Conservation (phyloP, 2,797 vertebrate genomes). For the Coracias cyanogaster region DNA sequence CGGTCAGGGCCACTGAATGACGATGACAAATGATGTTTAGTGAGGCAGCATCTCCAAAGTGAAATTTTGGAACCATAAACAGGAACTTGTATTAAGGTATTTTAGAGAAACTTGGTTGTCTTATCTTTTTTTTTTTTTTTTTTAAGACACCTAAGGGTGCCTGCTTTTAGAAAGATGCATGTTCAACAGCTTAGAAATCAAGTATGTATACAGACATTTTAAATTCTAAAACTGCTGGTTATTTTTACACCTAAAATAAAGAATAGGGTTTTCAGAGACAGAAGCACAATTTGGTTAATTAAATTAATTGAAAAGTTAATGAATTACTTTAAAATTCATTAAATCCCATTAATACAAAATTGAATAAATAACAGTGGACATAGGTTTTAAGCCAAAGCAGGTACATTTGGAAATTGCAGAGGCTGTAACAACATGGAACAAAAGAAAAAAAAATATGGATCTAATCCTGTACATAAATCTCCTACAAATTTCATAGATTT, state of each 20-base stretch:
- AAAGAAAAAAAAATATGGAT: background rate
- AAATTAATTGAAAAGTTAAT: background rate
- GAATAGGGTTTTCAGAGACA: background rate
- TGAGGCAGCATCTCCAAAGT: background rate
- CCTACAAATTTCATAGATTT: background rate
- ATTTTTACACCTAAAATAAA: background rate
- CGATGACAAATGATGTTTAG: background rate
- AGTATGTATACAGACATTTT: background rate
- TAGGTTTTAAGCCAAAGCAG: background rate
- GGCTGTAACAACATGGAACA: background rate
- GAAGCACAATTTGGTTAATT: background rate
- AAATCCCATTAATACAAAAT: background rate
- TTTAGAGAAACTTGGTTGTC: background rate
- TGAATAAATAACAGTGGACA: background rate
- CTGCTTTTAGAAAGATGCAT: background rate
- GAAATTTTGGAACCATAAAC: background rate
- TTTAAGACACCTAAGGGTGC: background rate
- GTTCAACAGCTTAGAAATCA: background rate
- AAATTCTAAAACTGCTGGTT: background rate
- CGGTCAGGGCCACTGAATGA: background rate
- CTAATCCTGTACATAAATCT: background rate
- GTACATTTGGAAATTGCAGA: background rate
- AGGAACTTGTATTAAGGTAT: background rate
- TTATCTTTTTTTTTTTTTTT: background rate
- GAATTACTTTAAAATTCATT: background rate